Evolutionary conservation across 2,113 vertebrate genomes (phyloP).

Genomic region (Mungos mungo): DNA sequence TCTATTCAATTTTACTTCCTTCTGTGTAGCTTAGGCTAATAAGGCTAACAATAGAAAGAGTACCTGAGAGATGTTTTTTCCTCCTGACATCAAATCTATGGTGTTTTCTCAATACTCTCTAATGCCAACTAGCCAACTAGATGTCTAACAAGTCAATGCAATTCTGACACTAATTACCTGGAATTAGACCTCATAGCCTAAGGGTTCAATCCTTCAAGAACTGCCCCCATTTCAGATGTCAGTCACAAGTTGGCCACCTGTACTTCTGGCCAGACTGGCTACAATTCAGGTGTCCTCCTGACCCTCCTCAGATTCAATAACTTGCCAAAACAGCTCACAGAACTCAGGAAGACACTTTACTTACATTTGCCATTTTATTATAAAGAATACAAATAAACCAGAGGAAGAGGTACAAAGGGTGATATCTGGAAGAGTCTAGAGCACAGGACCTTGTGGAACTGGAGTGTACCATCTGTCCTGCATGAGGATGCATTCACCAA

Average conservation of each 20-base stretch:
- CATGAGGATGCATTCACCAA: neutral
- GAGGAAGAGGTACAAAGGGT: neutral
- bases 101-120: neutral
- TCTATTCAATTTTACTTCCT: neutral
- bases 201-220: neutral
- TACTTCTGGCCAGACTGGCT: neutral
- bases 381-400: neutral
- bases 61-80: neutral
- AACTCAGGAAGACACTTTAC: neutral
- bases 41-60: neutral
- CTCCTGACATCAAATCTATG: neutral
- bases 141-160: neutral
- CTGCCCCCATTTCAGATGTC: neutral
- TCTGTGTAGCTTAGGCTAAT: neutral
- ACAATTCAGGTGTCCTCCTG: neutral
- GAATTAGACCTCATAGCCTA: neutral
- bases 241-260: neutral
- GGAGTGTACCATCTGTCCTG: accelerated
- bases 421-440: neutral
- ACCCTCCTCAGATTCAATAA: neutral
- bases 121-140: neutral
- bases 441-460: neutral
- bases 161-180: neutral
- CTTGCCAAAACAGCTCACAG: neutral
- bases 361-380: neutral